These are phyloP conservation scores for Gracilinanus agilis DNA, from an alignment of 2,113 vertebrate genomes.

Conservation along the genomic window DNA sequence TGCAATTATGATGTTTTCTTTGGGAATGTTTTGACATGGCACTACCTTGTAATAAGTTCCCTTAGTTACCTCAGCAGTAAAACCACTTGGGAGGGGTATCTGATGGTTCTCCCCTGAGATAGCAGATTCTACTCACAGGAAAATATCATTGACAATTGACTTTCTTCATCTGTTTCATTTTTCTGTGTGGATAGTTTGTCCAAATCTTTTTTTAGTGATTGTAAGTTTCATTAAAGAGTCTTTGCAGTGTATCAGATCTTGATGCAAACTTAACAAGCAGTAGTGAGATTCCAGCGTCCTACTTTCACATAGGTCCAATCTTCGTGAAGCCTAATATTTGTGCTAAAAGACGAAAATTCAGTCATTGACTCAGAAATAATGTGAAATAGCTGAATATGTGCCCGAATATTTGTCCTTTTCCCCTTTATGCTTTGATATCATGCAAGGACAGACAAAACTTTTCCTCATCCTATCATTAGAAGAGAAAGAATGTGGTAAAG, in stretches of 20 bases:
- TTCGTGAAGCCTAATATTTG: background rate
- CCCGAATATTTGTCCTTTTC: background rate
- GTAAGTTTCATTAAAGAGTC: background rate
- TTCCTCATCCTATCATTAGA: background rate
- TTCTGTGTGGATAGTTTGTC: background rate
- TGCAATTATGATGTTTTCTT: background rate
- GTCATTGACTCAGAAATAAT: background rate
- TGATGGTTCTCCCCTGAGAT: background rate
- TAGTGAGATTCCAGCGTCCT: background rate
- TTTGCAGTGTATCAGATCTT: background rate
- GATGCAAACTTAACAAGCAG: background rate
- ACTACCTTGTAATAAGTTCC: background rate
- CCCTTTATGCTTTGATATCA: background rate
- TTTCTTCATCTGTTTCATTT: background rate
- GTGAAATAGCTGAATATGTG: background rate
- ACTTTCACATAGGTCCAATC: background rate
- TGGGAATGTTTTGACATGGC: background rate
- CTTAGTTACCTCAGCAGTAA: conserved; percentile 43
- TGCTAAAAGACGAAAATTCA: background rate
- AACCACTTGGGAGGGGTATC: conserved; percentile 16
- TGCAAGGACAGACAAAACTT: background rate
- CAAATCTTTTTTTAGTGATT: background rate
- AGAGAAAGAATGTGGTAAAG: background rate
- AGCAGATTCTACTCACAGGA: background rate
- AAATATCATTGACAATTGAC: background rate